phyloP scores from a whole-genome alignment of 2,888 invertebrate genomes.

The Hylaea fasciaria region DNA sequence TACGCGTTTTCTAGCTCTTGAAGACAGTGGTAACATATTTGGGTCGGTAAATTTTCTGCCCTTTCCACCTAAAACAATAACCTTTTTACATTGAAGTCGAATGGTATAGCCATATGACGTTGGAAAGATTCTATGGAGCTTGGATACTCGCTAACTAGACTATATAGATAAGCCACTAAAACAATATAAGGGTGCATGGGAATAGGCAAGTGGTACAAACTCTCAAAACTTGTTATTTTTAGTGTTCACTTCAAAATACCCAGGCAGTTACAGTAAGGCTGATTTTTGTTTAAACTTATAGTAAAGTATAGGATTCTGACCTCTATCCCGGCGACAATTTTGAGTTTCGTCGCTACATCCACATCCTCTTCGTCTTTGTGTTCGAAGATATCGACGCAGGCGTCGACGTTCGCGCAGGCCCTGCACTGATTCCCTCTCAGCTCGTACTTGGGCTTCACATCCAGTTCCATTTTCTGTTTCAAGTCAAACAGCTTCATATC shows the following conservation, averaged over 20 bases:
- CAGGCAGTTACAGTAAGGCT: no score
- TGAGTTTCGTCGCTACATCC: slow-evolving; percentile 67
- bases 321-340: slow-evolving; percentile 68
- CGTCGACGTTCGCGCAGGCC: slow-evolving; percentile 65
- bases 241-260: no score
- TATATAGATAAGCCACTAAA: no score
- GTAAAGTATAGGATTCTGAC: slow-evolving; percentile 47
- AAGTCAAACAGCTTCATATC: slow-evolving; percentile 74
- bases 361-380: slow-evolving; percentile 62
- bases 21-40: slow-evolving; percentile 72
- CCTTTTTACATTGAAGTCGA: not conserved
- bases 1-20: slow-evolving; percentile 74
- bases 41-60: slow-evolving; percentile 69
- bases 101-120: not conserved
- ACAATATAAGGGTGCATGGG: no score
- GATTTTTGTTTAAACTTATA: no score
- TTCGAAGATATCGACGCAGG: slow-evolving; percentile 64
- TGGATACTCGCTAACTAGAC: no score
- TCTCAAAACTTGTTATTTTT: no score
- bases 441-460: slow-evolving; percentile 62
- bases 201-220: no score
- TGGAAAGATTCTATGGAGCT: no score
- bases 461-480: slow-evolving; percentile 61
- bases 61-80: slow-evolving; percentile 66
- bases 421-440: slow-evolving; percentile 60